Conservation (phyloP, 2,888 invertebrate species). For the Melinaea menophilus region DNA sequence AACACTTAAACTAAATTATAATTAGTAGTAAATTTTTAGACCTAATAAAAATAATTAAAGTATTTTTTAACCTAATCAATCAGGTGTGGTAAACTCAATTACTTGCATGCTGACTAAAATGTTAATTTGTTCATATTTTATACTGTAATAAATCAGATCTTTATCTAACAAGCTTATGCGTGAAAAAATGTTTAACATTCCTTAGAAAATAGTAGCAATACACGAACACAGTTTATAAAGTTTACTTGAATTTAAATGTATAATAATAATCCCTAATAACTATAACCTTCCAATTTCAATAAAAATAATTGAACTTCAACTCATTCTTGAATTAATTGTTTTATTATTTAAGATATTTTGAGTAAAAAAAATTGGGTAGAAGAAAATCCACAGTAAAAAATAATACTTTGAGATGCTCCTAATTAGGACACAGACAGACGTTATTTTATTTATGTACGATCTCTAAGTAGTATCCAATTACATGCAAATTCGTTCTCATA, state of each 20-base stretch:
- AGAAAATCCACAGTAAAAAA: too few relatives aligned
- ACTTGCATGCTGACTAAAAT: conserved; percentile 22
- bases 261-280: too few relatives aligned
- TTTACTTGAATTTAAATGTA: background rate
- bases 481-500: background rate
- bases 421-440: background rate
- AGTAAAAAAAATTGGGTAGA: too few relatives aligned
- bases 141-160: conserved; percentile 24
- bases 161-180: conserved; percentile 22
- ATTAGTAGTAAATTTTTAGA: too few relatives aligned
- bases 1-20: too few relatives aligned
- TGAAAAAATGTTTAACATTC: conserved; percentile 26
- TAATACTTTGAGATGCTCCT: background rate
- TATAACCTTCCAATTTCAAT: too few relatives aligned
- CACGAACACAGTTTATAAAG: background rate
- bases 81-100: conserved; percentile 18
- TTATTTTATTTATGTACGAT: background rate
- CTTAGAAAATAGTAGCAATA: conserved; percentile 13
- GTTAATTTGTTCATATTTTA: conserved; percentile 29
- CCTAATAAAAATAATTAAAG: background rate
- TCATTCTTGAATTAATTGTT: too few relatives aligned
- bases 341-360: too few relatives aligned
- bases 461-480: background rate
- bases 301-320: too few relatives aligned
- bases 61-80: conserved; percentile 3